Base-by-base conservation (phyloP, 64 coral and sea anemone genomes). In the Acropora tenuis region DNA sequence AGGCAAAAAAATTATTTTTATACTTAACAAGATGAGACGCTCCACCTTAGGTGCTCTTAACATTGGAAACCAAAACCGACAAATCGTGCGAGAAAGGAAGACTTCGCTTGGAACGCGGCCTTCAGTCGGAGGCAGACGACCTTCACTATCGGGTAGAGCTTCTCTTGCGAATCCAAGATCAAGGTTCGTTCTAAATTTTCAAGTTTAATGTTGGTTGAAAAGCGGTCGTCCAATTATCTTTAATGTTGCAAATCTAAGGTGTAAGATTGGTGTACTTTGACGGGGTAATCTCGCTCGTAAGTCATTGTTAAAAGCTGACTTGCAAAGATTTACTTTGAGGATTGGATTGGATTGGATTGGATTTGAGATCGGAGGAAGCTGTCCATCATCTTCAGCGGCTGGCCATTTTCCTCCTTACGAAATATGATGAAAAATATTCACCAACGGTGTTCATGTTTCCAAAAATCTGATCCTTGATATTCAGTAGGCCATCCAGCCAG, bases 41-140 rank as follows among this genome's bases (percentile, higher is more conserved):
- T 66, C 73, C 55, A 93, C 91, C 68, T 83, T 93, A 8, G 91
- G 91, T 7, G 42, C 67, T 18, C 55, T 93, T 8, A 93, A 93
- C 66, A 92, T 67, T 85, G 91, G 91, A n/a, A 93, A 93, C 76
- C 91, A 93, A 40, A 59, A 43, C 66, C 58, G 83, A 6, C 90
- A 68, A 30, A 40, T 47, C 7, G 44, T 43, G 72, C 81, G 76
- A 4, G 90, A 92, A 8, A 92, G 79, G 84, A 92, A 92, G 67
- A 91, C 58, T 40, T 92, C 90, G 48, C 76, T 87, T 46, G 90
- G 90, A 40, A 4, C 90, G 43, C 50, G 82, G 15, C 53, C 73
- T 50, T 92, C 90, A 8, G 47, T 69, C 16, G 90, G 90, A 85
- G 68, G 60, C 41, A 78, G 91, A 8, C 72, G 83, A 66, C 91